Conservation (phyloP, 2,888 invertebrate genomes). For the Beris chalybata region DNA sequence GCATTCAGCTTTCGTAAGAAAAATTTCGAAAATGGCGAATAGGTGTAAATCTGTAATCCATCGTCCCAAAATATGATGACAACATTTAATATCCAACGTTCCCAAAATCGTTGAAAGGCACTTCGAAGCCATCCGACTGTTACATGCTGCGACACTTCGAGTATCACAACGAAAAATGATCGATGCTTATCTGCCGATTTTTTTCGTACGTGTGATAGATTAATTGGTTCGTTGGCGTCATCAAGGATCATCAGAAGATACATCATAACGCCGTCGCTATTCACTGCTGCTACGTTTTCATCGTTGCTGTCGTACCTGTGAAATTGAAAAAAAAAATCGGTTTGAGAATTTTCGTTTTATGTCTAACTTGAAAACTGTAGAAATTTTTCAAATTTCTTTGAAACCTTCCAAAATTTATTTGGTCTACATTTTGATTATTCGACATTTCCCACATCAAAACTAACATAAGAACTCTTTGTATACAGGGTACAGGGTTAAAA, state of each 20-base stretch:
- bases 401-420: too few species aligned
- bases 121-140: slow-evolving; percentile 50
- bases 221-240: slow-evolving; percentile 47
- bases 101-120: slow-evolving; percentile 60
- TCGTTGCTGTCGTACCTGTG: slow-evolving; percentile 44
- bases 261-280: slow-evolving; percentile 50
- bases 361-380: too few species aligned
- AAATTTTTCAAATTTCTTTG: too few species aligned
- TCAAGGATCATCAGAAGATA: slow-evolving; percentile 49
- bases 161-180: slow-evolving; percentile 48
- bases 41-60: slow-evolving; percentile 58
- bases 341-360: too few species aligned
- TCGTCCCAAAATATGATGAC: slow-evolving; percentile 48
- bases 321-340: background rate
- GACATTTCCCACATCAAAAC: too few species aligned
- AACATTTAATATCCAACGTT: slow-evolving; percentile 59
- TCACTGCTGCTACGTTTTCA: slow-evolving; percentile 42
- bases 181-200: slow-evolving; percentile 49
- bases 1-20: slow-evolving; percentile 50
- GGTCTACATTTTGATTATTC: too few species aligned
- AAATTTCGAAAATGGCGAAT: slow-evolving; percentile 58
- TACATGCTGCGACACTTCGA: slow-evolving; percentile 43
- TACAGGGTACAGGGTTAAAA: too few species aligned
- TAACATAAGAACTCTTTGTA: too few species aligned
- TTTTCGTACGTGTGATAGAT: slow-evolving; percentile 47